Evolutionary conservation across 2,888 invertebrate genomes (phyloP).

Genomic region (Phlogophora meticulosa): DNA sequence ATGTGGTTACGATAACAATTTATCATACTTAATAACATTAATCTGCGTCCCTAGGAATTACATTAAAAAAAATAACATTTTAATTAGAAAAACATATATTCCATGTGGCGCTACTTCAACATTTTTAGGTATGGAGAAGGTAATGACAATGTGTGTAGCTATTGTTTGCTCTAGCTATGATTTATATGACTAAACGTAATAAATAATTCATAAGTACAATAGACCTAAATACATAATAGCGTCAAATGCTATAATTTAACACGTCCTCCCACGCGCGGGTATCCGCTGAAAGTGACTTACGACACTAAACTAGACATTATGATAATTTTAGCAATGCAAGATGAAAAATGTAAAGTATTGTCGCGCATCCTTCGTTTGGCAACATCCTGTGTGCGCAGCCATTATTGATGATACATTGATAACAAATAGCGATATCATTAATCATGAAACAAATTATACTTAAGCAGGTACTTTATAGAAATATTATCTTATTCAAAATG

Average conservation of each 20-base stretch:
- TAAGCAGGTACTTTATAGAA: neutral
- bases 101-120: neutral
- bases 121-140: conserved; percentile 1
- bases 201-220: conserved; percentile 81
- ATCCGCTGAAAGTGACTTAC: conserved; percentile 53
- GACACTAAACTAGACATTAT: conserved; percentile 37
- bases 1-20: conserved; percentile 1
- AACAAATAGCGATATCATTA: conserved; percentile 7
- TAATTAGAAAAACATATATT: neutral
- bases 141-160: neutral
- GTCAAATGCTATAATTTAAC: conserved; percentile 79
- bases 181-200: conserved; percentile 70
- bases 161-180: conserved; percentile 48
- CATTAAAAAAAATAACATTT: conserved; percentile 15
- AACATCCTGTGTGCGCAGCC: conserved; percentile 19
- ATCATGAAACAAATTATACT: neutral
- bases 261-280: conserved; percentile 76
- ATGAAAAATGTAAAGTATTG: conserved; percentile 33
- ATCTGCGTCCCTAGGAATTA: neutral
- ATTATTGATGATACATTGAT: conserved; percentile 19
- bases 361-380: conserved; percentile 18
- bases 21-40: conserved; percentile 9
- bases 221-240: conserved; percentile 83
- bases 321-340: conserved; percentile 25
- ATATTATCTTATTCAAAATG: neutral